phyloP scores from a whole-genome alignment of 2,113 vertebrate species.

The Thryonomys swinderianus region DNA sequence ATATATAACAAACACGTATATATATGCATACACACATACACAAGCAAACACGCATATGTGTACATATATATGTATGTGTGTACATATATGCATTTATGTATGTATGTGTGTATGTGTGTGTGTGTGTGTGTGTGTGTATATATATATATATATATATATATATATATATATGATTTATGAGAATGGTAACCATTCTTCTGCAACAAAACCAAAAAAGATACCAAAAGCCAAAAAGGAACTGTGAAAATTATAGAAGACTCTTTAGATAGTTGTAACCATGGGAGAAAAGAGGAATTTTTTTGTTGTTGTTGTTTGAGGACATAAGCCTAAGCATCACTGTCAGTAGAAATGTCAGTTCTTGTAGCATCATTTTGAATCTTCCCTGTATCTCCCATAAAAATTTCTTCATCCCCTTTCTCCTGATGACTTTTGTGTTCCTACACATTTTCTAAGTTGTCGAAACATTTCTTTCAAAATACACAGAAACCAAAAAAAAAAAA shows the following conservation, averaged over 20 bases:
- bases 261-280: background rate
- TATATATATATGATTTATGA: too few species aligned
- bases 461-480: background rate
- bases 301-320: background rate
- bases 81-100: too few species aligned
- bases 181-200: background rate
- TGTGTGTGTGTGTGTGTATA: too few species aligned
- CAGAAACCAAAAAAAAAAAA: too few species aligned
- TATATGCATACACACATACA: too few species aligned
- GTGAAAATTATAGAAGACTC: fast-evolving
- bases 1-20: too few species aligned
- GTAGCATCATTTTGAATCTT: background rate
- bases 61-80: too few species aligned
- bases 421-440: background rate
- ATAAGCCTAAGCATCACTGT: background rate
- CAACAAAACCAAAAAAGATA: background rate
- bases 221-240: background rate
- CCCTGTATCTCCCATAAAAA: background rate
- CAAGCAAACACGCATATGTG: too few species aligned
- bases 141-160: too few species aligned
- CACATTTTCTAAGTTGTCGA: background rate
- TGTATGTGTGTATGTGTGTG: too few species aligned
- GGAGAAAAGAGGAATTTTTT: background rate
- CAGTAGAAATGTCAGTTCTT: background rate
- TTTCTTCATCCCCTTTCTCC: background rate